Base-by-base conservation (phyloP, 2,888 invertebrate species). In the Sceliomorpha sp. region DNA sequence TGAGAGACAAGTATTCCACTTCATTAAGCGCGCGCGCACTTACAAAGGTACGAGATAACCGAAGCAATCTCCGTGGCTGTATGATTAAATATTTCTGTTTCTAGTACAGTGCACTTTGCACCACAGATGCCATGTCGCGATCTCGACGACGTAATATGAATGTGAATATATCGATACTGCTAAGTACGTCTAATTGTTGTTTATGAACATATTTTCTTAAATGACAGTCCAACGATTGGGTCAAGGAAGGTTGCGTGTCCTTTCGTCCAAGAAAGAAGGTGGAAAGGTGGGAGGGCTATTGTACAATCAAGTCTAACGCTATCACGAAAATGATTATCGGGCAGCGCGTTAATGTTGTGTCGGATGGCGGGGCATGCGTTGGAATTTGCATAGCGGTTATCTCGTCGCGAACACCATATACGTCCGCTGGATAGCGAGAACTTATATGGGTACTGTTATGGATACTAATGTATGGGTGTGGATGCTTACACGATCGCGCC, bases 371-470 rank as follows among this genome's bases (percentile, higher is more conserved):
- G 44, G 6, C 62, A 45, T 29, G 26, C 26, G 36, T 32, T 17
- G 62, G 47, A 64, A 80, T 80, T 79, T 75, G 75, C 77, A 80
- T 79, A 79, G 74, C 63, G 66, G 74, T 73, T 76, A 75, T 75
- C 76, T 73, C 69, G 58, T 40, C 71, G 67, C 48, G 62, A 73
- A 63, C 55, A 42, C 55, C 63, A 55, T 48, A 37, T 44, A 39
- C 47, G 47, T 15, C 36, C 44, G 24, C 17, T 24, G 32, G 34
- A 53, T 39, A 56, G 51, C 29, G 42, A 20, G 14, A 51, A 7
- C 36, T 36, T 17, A 39, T 20, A 39, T 39, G n/a, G 39, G 20
- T 24, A 17, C 39, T 45, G 39, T 51, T 66, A 66, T 58, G 24
- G 39, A 32, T 15, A 9, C 31, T 15, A 13, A 15, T 27, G 51